Evolutionary conservation across 1,140 invertebrate genomes (phyloP).

Genomic region (Hormaphis cornu): DNA sequence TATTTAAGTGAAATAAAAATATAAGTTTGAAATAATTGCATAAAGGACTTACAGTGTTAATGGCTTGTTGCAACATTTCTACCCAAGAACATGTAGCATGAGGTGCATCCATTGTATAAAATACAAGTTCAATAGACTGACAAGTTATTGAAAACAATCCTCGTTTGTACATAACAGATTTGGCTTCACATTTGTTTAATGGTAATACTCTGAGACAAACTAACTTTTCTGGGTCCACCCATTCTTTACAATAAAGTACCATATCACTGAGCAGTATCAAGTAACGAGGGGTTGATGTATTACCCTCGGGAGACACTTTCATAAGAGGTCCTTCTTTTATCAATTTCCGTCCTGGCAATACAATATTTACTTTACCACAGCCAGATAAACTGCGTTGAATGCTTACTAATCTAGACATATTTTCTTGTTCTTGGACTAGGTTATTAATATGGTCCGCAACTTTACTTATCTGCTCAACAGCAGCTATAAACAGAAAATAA

Average conservation of each 20-base stretch:
- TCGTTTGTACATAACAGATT: constrained; percentile 46
- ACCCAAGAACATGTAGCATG: constrained; percentile 50
- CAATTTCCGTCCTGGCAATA: constrained; percentile 57
- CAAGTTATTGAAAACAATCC: constrained; percentile 51
- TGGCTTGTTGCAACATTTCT: constrained; percentile 46
- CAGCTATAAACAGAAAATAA: constrained; percentile 46
- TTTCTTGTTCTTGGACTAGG: constrained; percentile 60
- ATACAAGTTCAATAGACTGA: constrained; percentile 48
- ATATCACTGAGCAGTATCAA: constrained; percentile 50
- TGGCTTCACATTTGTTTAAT: constrained; percentile 52
- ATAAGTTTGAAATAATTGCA: not conserved
- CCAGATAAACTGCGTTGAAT: constrained; percentile 54
- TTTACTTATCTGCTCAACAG: constrained; percentile 55
- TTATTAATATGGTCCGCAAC: constrained; percentile 61
- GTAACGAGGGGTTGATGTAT: constrained; percentile 41
- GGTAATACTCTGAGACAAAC: constrained; percentile 52
- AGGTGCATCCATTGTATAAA: constrained; percentile 47
- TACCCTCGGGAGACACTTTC: constrained; percentile 46
- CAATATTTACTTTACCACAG: constrained; percentile 50
- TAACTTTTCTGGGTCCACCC: constrained; percentile 39
- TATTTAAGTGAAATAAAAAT: not conserved
- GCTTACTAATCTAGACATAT: constrained; percentile 56
- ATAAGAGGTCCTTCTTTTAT: constrained; percentile 60
- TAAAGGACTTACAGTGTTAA: constrained; percentile 43
- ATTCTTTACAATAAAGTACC: constrained; percentile 53